Evolutionary conservation across 2,797 vertebrate species (phyloP).

Genomic region (Paramormyrops hopkinsi): DNA sequence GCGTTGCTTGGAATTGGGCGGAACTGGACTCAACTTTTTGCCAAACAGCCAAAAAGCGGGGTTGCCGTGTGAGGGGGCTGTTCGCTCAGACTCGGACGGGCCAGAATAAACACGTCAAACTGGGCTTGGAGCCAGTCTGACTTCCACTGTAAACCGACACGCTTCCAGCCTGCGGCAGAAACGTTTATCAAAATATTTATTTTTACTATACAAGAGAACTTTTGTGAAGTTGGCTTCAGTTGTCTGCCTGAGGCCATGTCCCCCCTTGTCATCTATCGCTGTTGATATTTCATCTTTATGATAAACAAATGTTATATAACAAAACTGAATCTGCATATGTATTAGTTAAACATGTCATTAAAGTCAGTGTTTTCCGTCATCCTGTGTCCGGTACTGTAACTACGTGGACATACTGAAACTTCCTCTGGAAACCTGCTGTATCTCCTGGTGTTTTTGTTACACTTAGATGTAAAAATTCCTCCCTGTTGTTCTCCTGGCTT

Average conservation of each 20-base stretch:
- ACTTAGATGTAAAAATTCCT: slow-evolving; percentile 33
- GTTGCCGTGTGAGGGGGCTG: slow-evolving; percentile 52
- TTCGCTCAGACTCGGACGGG: slow-evolving; percentile 68
- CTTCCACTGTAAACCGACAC: slow-evolving; percentile 60
- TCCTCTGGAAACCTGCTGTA: slow-evolving; percentile 4
- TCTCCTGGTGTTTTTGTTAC: slow-evolving; percentile 27
- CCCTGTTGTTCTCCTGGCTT: slow-evolving; percentile 34
- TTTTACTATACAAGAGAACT: slow-evolving; percentile 13
- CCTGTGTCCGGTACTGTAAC: neutral
- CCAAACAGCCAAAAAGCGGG: slow-evolving; percentile 29
- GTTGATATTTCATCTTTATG: neutral
- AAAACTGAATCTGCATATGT: neutral
- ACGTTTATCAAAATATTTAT: slow-evolving; percentile 5
- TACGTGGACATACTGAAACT: neutral
- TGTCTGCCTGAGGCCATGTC: neutral
- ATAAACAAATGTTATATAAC: neutral
- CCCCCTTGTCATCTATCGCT: neutral
- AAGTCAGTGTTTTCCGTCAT: neutral
- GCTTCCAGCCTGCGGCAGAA: neutral
- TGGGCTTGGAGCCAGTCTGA: slow-evolving; percentile 69
- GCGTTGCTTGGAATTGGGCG: neutral
- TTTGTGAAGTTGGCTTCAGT: neutral
- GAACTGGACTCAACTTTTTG: neutral
- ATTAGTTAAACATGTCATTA: neutral
- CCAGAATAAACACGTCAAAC: slow-evolving; percentile 82